Conservation (phyloP, 2,888 invertebrate species). For the Tenthredo scrophulariae region DNA sequence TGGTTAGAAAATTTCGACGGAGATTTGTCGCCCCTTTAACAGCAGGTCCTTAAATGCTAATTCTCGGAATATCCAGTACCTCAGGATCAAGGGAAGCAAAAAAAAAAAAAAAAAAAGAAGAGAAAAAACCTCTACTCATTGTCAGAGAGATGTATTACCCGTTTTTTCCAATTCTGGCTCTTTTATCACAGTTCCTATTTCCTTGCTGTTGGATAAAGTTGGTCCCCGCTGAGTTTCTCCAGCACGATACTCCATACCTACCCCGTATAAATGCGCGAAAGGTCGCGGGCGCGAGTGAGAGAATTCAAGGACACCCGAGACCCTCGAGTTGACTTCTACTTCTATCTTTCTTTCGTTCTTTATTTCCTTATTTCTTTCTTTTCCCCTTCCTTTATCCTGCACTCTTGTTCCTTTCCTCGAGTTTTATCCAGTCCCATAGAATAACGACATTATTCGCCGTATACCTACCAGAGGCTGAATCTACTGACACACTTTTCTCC, state of each 20-base stretch:
- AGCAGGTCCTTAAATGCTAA: neutral
- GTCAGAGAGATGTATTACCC: constrained; percentile 11
- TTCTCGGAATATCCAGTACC: neutral
- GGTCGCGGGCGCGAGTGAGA: neutral
- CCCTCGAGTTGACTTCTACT: constrained; percentile 31
- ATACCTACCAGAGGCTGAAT: neutral
- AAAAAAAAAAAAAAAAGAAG: neutral
- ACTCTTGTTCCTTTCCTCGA: neutral
- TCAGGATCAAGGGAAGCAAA: neutral
- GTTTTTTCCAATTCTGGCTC: neutral
- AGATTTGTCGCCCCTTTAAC: neutral
- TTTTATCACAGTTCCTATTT: neutral
- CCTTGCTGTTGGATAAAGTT: constrained; percentile 27
- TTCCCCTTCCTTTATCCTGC: neutral
- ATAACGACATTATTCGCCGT: constrained; percentile 32
- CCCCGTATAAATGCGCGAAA: constrained; percentile 22
- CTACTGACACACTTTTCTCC: constrained; percentile 36
- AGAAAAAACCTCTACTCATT: neutral
- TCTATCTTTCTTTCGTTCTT: neutral
- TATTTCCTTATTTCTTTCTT: neutral
- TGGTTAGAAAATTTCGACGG: neutral
- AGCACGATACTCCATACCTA: neutral
- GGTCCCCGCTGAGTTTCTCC: constrained; percentile 4
- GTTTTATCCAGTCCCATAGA: constrained; percentile 5
- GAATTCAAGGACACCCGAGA: constrained; percentile 33